A percentile compares a stretch with the other conserved stretches of the same genome.
Conservation (phyloP, 2,888 invertebrate genomes). For the Agrotis segetum region DNA sequence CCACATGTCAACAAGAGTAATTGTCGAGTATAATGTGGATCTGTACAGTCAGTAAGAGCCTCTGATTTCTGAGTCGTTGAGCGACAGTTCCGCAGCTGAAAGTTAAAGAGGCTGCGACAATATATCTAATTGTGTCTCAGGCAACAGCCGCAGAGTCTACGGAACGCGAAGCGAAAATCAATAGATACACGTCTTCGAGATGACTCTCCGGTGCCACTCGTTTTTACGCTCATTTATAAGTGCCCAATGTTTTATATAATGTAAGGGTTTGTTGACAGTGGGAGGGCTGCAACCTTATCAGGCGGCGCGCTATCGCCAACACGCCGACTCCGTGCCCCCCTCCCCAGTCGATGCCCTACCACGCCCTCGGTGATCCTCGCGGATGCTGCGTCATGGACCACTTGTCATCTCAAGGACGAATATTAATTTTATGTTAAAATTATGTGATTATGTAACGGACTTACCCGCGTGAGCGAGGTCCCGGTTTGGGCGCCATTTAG, state of each 20-base stretch:
- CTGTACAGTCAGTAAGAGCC: constrained; percentile 9
- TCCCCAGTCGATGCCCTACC: constrained; percentile 79
- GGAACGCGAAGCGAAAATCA: constrained; percentile 82
- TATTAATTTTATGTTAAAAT: constrained; percentile 28
- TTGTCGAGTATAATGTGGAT: constrained; percentile 11
- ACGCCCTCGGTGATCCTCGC: constrained; percentile 82
- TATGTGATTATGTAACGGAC: constrained; percentile 72
- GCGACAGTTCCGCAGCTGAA: constrained; percentile 72
- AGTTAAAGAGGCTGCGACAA: constrained; percentile 81
- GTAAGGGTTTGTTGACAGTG: constrained; percentile 88
- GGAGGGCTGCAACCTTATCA: constrained; percentile 85
- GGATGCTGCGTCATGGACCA: constrained; percentile 83
- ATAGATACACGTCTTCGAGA: constrained; percentile 81
- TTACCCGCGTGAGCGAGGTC: constrained; percentile 86
- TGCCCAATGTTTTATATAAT: constrained; percentile 72
- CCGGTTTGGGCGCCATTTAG: constrained; percentile 88
- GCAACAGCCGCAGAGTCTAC: constrained; percentile 67
- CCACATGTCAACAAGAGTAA: constrained; percentile 45
- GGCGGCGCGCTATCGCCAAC: constrained; percentile 78
- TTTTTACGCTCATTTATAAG: constrained; percentile 62
- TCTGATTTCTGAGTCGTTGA: constrained; percentile 39
- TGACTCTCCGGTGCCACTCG: constrained; percentile 73
- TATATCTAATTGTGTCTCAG: constrained; percentile 75
- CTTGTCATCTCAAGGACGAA: constrained; percentile 39
- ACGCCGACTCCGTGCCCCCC: constrained; percentile 81